A percentile compares a stretch with the other conserved stretches of the same genome.
Evolutionary conservation across 2,797 vertebrate species (phyloP).

Genomic region (Masticophis lateralis): DNA sequence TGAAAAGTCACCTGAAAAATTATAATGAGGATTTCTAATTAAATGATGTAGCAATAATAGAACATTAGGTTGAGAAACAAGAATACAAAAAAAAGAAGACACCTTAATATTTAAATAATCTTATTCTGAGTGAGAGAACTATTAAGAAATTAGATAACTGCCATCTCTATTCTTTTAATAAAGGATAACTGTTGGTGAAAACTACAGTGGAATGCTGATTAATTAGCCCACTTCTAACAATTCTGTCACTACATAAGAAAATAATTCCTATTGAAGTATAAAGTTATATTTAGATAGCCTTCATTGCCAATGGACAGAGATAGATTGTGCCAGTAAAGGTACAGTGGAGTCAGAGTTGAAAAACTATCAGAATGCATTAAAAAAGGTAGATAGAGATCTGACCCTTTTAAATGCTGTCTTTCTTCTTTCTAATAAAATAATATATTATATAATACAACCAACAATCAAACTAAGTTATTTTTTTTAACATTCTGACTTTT

Average conservation of each 20-base stretch:
- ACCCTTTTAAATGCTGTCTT: neutral
- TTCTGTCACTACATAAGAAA: neutral
- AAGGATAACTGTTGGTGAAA: neutral
- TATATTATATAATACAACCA: neutral
- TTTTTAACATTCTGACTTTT: neutral
- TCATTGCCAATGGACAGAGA: neutral
- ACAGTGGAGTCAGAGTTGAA: neutral
- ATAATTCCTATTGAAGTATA: neutral
- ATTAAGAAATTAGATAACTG: neutral
- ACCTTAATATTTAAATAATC: neutral
- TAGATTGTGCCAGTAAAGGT: neutral
- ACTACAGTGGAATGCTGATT: neutral
- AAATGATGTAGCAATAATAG: neutral
- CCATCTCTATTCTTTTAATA: neutral
- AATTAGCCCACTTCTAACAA: neutral
- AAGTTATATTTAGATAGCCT: neutral
- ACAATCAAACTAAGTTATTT: neutral
- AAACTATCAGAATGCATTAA: neutral
- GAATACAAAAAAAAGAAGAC: neutral
- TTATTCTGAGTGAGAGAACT: neutral
- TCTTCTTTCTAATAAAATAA: neutral
- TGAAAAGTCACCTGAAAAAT: conserved; percentile 77
- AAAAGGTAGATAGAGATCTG: neutral
- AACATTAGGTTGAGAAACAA: neutral
- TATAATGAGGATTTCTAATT: neutral